phyloP scores from a whole-genome alignment of 2,888 invertebrate genomes.

The Lydus trimaculatus region DNA sequence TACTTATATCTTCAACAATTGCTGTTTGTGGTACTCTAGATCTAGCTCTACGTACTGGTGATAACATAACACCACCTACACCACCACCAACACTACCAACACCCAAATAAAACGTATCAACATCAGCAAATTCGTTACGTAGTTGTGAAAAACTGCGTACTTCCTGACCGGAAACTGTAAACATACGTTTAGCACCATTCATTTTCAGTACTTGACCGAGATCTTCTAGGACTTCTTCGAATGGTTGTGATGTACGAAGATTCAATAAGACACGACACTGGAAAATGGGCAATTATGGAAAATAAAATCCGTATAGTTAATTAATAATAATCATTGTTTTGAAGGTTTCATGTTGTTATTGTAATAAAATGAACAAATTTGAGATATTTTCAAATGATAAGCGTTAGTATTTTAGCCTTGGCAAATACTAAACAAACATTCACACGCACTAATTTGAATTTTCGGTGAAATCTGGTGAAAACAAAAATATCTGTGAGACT shows the following conservation, averaged over 20 bases:
- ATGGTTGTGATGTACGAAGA: conserved; percentile 90
- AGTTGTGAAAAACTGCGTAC: conserved; percentile 94
- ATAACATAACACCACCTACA: conserved; percentile 62
- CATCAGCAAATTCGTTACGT: conserved; percentile 89
- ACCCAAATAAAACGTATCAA: conserved; percentile 89
- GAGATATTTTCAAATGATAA: not conserved
- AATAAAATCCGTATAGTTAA: not conserved
- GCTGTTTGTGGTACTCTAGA: conserved; percentile 68
- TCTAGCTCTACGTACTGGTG: conserved; percentile 72
- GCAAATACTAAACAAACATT: not conserved
- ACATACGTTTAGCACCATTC: conserved; percentile 90
- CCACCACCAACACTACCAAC: conserved; percentile 62
- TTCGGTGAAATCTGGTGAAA: not conserved
- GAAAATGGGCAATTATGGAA: conserved; percentile 16
- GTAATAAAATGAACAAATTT: not conserved
- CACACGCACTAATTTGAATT: not conserved
- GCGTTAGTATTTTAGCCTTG: not conserved
- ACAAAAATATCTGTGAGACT: conserved; percentile 28
- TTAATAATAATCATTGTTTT: not conserved
- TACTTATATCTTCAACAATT: conserved; percentile 63
- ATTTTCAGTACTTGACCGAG: conserved; percentile 92
- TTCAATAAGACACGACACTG: conserved; percentile 92
- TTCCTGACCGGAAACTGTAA: conserved; percentile 91
- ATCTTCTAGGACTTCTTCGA: conserved; percentile 93
- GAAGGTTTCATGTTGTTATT: not conserved